Conservation (phyloP, 2,888 invertebrate species). For the Autographa pulchrina region DNA sequence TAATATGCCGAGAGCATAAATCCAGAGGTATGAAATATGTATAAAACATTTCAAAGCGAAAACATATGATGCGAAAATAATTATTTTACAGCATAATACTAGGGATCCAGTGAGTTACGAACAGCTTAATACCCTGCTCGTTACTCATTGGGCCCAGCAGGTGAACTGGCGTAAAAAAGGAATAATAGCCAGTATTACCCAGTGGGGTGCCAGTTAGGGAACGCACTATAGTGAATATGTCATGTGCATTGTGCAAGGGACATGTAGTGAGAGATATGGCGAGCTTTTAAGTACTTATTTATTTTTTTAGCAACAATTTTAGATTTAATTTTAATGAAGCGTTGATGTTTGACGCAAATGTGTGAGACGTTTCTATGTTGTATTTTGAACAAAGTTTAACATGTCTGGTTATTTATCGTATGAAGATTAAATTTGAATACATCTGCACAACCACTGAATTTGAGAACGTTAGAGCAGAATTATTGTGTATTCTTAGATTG, state of each 20-base stretch:
- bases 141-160: slow-evolving; percentile 77
- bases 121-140: slow-evolving; percentile 63
- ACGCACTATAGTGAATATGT: slow-evolving; percentile 37
- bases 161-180: slow-evolving; percentile 63
- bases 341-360: neutral
- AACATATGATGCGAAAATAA: slow-evolving; percentile 13
- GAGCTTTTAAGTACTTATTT: slow-evolving; percentile 3
- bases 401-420: neutral
- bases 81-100: slow-evolving; percentile 45
- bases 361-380: neutral
- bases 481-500: too few relatives aligned
- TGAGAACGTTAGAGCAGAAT: too few relatives aligned
- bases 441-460: too few relatives aligned
- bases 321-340: neutral
- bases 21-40: neutral
- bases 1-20: too few relatives aligned
- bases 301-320: slow-evolving; percentile 12
- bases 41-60: neutral
- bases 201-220: slow-evolving; percentile 61
- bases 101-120: slow-evolving; percentile 52
- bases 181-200: slow-evolving; percentile 57
- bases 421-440: too few relatives aligned
- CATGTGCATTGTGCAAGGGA: slow-evolving; percentile 18
- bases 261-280: slow-evolving; percentile 29
- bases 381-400: neutral